Percentiles rank a stretch among this genome's conserved stretches.
These are phyloP conservation scores for Slavum lentiscoides DNA, from an alignment of 2,888 invertebrate species.

Conservation along the genomic window DNA sequence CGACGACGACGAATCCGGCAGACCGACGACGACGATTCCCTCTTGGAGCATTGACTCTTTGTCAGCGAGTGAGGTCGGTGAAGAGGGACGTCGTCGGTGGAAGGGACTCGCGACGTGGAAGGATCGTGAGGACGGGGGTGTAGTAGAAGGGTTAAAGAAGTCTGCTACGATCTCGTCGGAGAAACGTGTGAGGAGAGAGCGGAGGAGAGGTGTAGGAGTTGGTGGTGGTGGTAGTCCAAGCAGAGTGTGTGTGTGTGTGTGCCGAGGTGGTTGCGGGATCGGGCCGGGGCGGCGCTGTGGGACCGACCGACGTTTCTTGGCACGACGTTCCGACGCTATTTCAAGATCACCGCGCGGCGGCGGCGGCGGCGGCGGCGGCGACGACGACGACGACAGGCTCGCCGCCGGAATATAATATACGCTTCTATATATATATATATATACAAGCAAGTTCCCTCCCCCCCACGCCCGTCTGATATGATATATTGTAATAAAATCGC, in stretches of 20 bases:
- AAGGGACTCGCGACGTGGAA: not conserved
- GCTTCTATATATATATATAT: not conserved
- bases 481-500: conserved; percentile 26
- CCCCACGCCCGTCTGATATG: not conserved
- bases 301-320: conserved; percentile 31
- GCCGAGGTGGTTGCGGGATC: not conserved
- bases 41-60: conserved; percentile 41
- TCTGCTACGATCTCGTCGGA: too few relatives aligned
- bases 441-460: not conserved
- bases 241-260: not conserved
- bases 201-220: not conserved
- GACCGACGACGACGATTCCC: conserved; percentile 22
- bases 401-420: conserved; percentile 31
- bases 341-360: conserved; percentile 39
- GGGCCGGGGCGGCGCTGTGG: not conserved
- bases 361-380: too few relatives aligned
- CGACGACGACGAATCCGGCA: conserved; percentile 20
- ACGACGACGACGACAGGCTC: conserved; percentile 8
- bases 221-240: too few relatives aligned
- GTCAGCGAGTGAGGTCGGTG: not conserved
- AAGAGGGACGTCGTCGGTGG: not conserved
- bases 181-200: not conserved
- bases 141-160: too few relatives aligned
- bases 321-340: conserved; percentile 47
- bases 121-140: not conserved